Conservation (phyloP, 2,888 invertebrate genomes). For the Clunio marinus region DNA sequence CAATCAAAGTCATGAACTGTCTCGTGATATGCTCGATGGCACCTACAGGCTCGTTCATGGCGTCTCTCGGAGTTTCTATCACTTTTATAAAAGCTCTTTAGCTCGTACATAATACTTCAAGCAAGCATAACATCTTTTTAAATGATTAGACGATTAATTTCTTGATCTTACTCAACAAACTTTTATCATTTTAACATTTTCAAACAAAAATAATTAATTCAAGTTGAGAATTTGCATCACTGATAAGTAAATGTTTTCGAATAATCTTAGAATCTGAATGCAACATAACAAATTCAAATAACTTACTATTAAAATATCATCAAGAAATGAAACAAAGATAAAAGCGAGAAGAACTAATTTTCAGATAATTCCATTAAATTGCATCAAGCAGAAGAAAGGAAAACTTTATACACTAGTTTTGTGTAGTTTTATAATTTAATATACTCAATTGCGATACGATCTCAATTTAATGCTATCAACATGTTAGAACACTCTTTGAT, state of each 20-base stretch:
- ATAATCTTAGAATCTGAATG: too few species aligned
- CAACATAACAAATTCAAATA: background rate
- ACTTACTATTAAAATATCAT: background rate
- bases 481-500: constrained; percentile 2
- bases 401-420: constrained; percentile 18
- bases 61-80: too few species aligned
- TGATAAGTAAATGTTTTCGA: too few species aligned
- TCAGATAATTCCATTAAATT: constrained; percentile 37
- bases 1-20: constrained; percentile 33
- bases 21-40: constrained; percentile 27
- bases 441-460: constrained; percentile 39
- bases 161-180: too few species aligned
- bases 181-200: too few species aligned
- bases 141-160: background rate
- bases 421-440: constrained; percentile 39
- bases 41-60: constrained; percentile 30
- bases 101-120: background rate
- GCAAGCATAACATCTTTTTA: background rate
- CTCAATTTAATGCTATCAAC: constrained; percentile 39
- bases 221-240: too few species aligned
- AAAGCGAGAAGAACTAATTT: constrained; percentile 34
- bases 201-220: too few species aligned
- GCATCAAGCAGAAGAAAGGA: constrained; percentile 17
- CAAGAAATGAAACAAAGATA: background rate
- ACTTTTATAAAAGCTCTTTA: too few species aligned